These are phyloP conservation scores for Streptopelia turtur DNA, from an alignment of 2,797 vertebrate species.

Conservation along the genomic window DNA sequence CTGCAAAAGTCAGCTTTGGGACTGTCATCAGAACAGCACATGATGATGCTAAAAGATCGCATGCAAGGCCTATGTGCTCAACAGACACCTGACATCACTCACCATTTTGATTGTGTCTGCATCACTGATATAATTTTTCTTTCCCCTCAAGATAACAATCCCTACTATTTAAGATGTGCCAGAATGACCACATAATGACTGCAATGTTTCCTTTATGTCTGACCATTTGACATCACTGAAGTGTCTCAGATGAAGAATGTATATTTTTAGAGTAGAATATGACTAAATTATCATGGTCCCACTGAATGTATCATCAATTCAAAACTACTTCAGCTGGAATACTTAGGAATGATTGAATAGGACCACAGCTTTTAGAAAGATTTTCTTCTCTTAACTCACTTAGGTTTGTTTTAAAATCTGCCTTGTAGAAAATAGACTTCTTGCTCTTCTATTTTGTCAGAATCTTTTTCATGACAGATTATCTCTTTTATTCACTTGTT, in stretches of 20 bases:
- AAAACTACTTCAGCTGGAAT: background rate
- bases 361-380: background rate
- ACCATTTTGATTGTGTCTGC: background rate
- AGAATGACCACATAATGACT: background rate
- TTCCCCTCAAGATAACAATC: background rate
- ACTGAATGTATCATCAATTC: background rate
- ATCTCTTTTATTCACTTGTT: background rate
- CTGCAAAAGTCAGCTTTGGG: background rate
- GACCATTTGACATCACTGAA: background rate
- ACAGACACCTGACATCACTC: background rate
- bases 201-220: background rate
- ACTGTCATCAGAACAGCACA: background rate
- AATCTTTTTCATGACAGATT: background rate
- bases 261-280: background rate
- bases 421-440: background rate
- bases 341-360: background rate
- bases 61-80: background rate
- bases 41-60: background rate
- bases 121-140: background rate
- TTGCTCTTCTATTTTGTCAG: background rate
- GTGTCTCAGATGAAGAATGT: background rate
- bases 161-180: background rate
- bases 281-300: background rate
- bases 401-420: background rate
- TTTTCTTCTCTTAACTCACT: background rate